Evolutionary conservation across 2,113 vertebrate species (phyloP).

Genomic region (Promerops cafer): DNA sequence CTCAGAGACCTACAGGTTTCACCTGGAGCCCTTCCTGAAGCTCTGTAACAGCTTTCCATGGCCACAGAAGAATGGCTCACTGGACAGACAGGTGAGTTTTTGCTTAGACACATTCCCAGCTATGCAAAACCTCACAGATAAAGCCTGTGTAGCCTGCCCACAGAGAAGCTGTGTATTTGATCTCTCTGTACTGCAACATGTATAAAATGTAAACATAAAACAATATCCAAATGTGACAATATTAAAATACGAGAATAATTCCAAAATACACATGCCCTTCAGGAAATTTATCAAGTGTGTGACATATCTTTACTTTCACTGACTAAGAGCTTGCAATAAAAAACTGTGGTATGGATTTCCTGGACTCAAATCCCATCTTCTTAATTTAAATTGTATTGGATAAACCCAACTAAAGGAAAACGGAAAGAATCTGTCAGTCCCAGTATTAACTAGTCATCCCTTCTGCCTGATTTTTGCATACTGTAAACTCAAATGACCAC

Average conservation of each 20-base stretch:
- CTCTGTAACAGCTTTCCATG: background rate
- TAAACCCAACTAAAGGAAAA: background rate
- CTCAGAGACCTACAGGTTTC: background rate
- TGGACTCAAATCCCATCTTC: background rate
- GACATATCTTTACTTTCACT: background rate
- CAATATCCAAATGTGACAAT: background rate
- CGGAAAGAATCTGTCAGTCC: background rate
- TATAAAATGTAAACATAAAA: background rate
- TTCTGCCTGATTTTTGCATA: background rate
- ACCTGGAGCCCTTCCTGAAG: background rate
- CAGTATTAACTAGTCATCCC: background rate
- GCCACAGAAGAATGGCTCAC: background rate
- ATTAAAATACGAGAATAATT: background rate
- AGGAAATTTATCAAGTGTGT: background rate
- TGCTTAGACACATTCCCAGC: background rate
- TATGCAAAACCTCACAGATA: background rate
- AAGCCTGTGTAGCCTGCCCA: background rate
- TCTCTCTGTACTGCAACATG: background rate
- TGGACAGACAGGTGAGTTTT: background rate
- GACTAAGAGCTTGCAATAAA: background rate
- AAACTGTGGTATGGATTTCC: background rate
- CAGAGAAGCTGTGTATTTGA: background rate
- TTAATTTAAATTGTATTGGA: background rate
- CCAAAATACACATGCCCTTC: background rate
- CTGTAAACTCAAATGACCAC: background rate